phyloP scores from a whole-genome alignment of 2,888 invertebrate genomes.

The Monopis laevigella region DNA sequence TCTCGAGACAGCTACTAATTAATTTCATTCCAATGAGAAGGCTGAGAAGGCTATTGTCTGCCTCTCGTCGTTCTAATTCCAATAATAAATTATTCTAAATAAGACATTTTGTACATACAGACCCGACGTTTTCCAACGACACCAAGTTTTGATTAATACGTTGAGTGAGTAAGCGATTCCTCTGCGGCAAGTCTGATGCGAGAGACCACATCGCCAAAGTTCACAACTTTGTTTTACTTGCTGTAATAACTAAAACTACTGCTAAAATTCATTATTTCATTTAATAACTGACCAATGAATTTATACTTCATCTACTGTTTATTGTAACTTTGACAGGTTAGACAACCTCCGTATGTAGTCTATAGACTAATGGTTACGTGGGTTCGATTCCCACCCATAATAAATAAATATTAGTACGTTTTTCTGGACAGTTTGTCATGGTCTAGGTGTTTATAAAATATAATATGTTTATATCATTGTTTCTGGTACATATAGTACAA shows the following conservation, averaged over 20 bases:
- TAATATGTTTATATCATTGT: too few relatives aligned
- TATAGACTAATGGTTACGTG: too few relatives aligned
- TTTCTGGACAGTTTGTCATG: too few relatives aligned
- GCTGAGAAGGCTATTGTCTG: conserved; percentile 3
- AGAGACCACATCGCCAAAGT: conserved; percentile 4
- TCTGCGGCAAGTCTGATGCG: conserved; percentile 4
- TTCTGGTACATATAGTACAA: too few relatives aligned
- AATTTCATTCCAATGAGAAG: conserved; percentile 7
- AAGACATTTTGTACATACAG: conserved; percentile 5
- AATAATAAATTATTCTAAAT: conserved; percentile 9
- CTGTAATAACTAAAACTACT: not conserved
- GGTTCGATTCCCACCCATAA: too few relatives aligned
- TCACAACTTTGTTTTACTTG: conserved; percentile 6
- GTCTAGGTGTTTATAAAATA: too few relatives aligned
- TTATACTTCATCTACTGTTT: too few relatives aligned
- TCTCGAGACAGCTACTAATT: conserved; percentile 8
- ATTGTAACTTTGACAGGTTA: too few relatives aligned
- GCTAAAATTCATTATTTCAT: too few relatives aligned
- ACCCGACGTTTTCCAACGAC: conserved; percentile 5
- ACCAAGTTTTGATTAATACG: conserved; percentile 8
- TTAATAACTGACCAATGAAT: too few relatives aligned
- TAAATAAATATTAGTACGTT: too few relatives aligned
- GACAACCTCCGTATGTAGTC: too few relatives aligned
- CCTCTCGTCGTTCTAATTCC: conserved; percentile 7
- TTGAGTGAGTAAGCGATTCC: conserved; percentile 8